Evolutionary conservation across 2,113 vertebrate species (phyloP).

Genomic region (Misgurnus anguillicaudatus): DNA sequence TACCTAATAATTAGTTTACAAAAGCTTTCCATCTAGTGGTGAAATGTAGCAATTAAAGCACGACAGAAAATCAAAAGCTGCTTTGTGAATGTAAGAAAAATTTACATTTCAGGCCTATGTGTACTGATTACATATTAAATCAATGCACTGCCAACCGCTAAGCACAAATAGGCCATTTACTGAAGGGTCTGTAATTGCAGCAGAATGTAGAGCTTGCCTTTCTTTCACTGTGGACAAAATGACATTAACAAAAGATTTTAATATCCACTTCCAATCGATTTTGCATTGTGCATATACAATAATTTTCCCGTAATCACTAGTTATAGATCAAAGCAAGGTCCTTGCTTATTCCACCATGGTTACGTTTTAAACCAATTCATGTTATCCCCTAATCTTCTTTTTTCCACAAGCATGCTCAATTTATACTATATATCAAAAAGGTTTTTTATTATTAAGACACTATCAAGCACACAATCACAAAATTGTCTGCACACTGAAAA

Average conservation of each 20-base stretch:
- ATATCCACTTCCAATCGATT: constrained; percentile 15
- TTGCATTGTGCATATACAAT: constrained; percentile 36
- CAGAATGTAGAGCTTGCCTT: constrained; percentile 58
- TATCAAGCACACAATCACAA: too few relatives aligned
- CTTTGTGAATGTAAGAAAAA: constrained; percentile 98
- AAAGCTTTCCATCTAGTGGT: constrained; percentile 98
- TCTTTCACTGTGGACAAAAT: constrained; percentile 64
- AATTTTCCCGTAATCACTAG: constrained; percentile 33
- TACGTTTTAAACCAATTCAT: constrained; percentile 34
- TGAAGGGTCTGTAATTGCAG: constrained; percentile 76
- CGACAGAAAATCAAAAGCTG: constrained; percentile 96
- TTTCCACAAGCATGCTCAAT: not conserved
- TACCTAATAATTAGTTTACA: constrained; percentile 99
- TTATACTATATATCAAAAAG: not conserved
- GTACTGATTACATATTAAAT: constrained; percentile 99
- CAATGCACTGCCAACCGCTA: constrained; percentile 95
- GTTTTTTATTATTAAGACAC: constrained; percentile 11
- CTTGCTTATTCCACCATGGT: constrained; percentile 53
- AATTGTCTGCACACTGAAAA: too few relatives aligned
- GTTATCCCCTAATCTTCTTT: constrained; percentile 15
- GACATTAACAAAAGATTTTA: constrained; percentile 45
- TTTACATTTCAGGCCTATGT: constrained; percentile 97
- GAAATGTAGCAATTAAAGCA: constrained; percentile 98
- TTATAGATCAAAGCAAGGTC: constrained; percentile 65
- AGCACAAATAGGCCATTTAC: constrained; percentile 75